phyloP scores from a whole-genome alignment of 2,113 vertebrate genomes.

The Prolemur simus region DNA sequence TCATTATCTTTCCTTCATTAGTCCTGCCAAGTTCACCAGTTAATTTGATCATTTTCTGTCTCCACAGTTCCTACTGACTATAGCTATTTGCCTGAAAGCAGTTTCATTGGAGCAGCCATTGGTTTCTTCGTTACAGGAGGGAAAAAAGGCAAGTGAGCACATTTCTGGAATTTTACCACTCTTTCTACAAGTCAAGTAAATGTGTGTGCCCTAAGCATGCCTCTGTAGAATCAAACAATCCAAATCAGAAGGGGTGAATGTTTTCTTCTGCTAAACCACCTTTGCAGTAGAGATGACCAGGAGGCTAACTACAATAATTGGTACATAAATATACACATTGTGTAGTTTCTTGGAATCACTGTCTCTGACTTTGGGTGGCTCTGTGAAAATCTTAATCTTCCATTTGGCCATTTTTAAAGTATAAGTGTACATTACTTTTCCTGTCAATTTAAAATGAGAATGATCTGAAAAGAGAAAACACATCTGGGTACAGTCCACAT shows the following conservation, averaged over 20 bases:
- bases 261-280: neutral
- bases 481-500: neutral
- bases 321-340: neutral
- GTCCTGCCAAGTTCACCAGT: constrained; percentile 56
- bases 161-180: neutral
- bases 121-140: constrained; percentile 91
- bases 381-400: neutral
- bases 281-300: neutral
- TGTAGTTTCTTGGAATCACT: neutral
- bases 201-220: neutral
- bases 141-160: constrained; percentile 89
- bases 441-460: neutral
- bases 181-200: neutral
- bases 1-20: constrained; percentile 68
- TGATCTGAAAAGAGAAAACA: neutral
- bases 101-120: constrained; percentile 89
- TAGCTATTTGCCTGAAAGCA: constrained; percentile 93
- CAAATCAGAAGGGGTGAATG: neutral
- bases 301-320: neutral
- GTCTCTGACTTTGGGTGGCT: neutral
- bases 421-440: neutral
- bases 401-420: neutral
- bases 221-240: constrained; percentile 13
- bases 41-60: constrained; percentile 73
- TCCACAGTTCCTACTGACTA: constrained; percentile 94